phyloP scores from a whole-genome alignment of 1,140 invertebrate species.

The Tenebrio molitor region DNA sequence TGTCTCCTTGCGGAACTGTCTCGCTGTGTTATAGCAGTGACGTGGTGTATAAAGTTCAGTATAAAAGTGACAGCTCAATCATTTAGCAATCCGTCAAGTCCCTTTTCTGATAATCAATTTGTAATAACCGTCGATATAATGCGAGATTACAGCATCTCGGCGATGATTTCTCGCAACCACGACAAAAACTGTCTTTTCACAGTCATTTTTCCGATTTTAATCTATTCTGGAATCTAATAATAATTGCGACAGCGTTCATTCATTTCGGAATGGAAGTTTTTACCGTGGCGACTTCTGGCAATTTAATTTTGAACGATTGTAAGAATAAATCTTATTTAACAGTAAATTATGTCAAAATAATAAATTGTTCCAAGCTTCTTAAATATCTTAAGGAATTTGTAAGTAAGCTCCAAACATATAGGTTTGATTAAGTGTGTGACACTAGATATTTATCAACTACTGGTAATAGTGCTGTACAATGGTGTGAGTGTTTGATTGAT shows the following conservation, averaged over 20 bases:
- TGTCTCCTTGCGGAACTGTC: not conserved
- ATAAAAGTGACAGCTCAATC: slow-evolving; percentile 45
- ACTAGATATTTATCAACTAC: slow-evolving; percentile 39
- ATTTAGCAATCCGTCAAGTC: slow-evolving; percentile 45
- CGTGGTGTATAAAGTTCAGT: slow-evolving; percentile 7
- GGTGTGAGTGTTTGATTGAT: slow-evolving; percentile 35
- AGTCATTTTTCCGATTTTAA: slow-evolving; percentile 22
- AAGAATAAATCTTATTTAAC: slow-evolving; percentile 6
- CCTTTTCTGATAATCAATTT: slow-evolving; percentile 44
- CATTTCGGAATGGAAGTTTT: slow-evolving; percentile 14
- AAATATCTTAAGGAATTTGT: slow-evolving; percentile 36
- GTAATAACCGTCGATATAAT: slow-evolving; percentile 44
- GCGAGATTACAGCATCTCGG: slow-evolving; percentile 33
- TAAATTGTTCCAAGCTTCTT: slow-evolving; percentile 26
- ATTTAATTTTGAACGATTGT: slow-evolving; percentile 3
- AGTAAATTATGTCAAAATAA: slow-evolving; percentile 41
- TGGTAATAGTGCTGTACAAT: slow-evolving; percentile 28
- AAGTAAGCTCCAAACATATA: slow-evolving; percentile 27
- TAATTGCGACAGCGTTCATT: slow-evolving; percentile 1
- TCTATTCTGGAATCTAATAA: slow-evolving; percentile 11
- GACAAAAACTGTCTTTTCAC: slow-evolving; percentile 1
- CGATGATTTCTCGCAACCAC: not conserved
- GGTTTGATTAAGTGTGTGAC: slow-evolving; percentile 37
- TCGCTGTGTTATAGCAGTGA: slow-evolving; percentile 20
- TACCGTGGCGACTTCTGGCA: not conserved